Base-by-base conservation (phyloP, 2,113 vertebrate species). In the Verasper variegatus region DNA sequence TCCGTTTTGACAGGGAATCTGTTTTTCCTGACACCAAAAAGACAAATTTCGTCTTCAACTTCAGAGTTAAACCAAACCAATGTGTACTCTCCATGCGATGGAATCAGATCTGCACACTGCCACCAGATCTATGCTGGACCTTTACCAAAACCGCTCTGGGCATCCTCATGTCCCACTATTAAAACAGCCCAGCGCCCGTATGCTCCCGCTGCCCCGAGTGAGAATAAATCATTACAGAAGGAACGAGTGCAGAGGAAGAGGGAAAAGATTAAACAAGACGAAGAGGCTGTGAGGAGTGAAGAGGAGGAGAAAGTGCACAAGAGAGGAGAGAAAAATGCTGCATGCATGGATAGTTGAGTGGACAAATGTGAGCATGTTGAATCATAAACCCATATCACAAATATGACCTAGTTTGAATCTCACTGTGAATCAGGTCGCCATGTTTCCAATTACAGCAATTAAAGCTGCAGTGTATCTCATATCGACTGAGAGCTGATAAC, bases 361-460 rank as follows among this genome's bases (percentile, higher is more conserved):
- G 70, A 77, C 77, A 82, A 89, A 89, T 83, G 81, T 61, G 75
- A 85, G 85, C 77, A 55, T 67, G 83, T 69, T 86, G 83, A 86
- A 86, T 86, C 82, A 87, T 58, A 87, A 86, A 86, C 40, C 78
- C 82, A 35, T 62, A 76, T 73, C 68, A 52, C 73, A 82, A 85
- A 77, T 70, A 78, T 90, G 90, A 89, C 90, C 88, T 85, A 91
- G 42, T 89, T 91, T 84, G 52, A 58, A 20, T 17, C 20, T 65
- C 68, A 54, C 56, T 49, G 57, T 62, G 68, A 88, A 84, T 78
- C 80, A 75, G 82, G 86, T 69, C 51, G 9, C 82, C 10, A 15
- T 61, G 64, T 78, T 4, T 68, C 71, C 62, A 85, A 75, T 86
- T 81, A 78, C 49, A 82, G 66, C 68, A 79, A 86, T 92, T 80